Evolutionary conservation across 2,888 invertebrate species (phyloP).

Genomic region (Nebria salina): DNA sequence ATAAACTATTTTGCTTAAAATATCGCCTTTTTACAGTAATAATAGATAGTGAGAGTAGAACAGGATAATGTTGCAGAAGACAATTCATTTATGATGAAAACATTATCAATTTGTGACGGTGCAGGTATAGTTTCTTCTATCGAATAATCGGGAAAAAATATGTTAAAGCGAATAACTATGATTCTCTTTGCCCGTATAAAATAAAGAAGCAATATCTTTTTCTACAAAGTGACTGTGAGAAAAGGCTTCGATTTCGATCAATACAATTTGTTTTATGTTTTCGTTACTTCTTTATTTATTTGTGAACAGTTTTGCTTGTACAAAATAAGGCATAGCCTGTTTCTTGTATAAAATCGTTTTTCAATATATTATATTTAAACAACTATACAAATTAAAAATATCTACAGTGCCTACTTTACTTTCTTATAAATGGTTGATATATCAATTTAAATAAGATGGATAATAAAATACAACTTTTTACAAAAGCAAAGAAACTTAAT

Average conservation of each 20-base stretch:
- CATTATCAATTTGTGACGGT: conserved; percentile 15
- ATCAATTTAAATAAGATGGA: too few relatives aligned
- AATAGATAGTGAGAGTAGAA: background rate
- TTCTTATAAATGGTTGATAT: too few relatives aligned
- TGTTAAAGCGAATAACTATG: conserved; percentile 37
- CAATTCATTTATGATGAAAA: conserved; percentile 3
- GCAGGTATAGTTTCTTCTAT: conserved; percentile 2
- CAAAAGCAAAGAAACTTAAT: too few relatives aligned
- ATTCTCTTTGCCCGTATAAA: conserved; percentile 30
- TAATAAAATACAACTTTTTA: too few relatives aligned
- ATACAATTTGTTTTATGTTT: background rate
- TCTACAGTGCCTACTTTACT: too few relatives aligned
- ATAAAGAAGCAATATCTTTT: conserved; percentile 41
- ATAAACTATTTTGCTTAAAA: background rate
- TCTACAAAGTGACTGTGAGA: conserved; percentile 13
- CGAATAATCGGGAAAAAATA: conserved; percentile 17
- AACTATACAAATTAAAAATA: too few relatives aligned
- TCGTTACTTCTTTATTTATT: conserved; percentile 3
- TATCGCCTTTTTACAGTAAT: background rate
- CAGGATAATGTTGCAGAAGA: background rate
- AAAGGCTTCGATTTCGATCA: background rate
- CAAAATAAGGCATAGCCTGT: background rate
- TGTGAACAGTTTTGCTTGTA: background rate
- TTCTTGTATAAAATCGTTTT: too few relatives aligned
- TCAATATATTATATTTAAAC: too few relatives aligned